Base-by-base conservation (phyloP, 1,140 invertebrate genomes). In the Orussus abietinus region DNA sequence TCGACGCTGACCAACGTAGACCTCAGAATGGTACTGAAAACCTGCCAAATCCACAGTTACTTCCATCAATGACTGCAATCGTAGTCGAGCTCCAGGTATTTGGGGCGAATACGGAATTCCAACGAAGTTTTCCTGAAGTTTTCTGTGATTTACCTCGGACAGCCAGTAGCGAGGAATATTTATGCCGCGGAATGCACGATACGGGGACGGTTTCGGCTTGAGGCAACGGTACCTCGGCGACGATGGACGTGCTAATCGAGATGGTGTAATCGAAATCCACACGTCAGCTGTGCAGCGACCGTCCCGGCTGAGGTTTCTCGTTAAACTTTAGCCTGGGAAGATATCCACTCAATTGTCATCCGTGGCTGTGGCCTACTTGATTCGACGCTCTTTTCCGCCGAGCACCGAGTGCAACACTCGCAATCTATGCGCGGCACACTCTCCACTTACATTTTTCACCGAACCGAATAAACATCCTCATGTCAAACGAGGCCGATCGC, bases 301-400 rank as follows among this genome's bases (percentile, higher is more conserved):
- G 21, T 37, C 12, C 19, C 36, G 10, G 3, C 9, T 33, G 10
- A 33, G 13, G 11, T 34, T 26, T 38, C 26, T 18, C 33, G 19
- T 11, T 5, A 39, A 51, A 45, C 35, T 50, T 53, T 45, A 36
- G 42, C 43, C 34, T 45, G 25, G n/a, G 37, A 42, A 37, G 51
- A 60, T 57, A 56, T 56, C 55, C 59, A 55, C 49, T 66, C 56
- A 58, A 62, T 70, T 69, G 66, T 69, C 67, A 69, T 65, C 58
- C 58, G 59, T 64, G 55, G 58, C 57, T 56, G 50, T 67, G 67
- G 67, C 67, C 67, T 70, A 70, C 65, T 67, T 69, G 66, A 53
- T 67, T 57, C 47, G 52, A 59, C 49, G 55, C 54, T 55, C 55
- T 57, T 55, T 46, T 51, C 37, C 43, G 36, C 26, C 34, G 29